Evolutionary conservation across 2,888 invertebrate genomes (phyloP), one percentile per base, ranked within the genome.

Genomic region (Flexamia atlantica): DNA sequence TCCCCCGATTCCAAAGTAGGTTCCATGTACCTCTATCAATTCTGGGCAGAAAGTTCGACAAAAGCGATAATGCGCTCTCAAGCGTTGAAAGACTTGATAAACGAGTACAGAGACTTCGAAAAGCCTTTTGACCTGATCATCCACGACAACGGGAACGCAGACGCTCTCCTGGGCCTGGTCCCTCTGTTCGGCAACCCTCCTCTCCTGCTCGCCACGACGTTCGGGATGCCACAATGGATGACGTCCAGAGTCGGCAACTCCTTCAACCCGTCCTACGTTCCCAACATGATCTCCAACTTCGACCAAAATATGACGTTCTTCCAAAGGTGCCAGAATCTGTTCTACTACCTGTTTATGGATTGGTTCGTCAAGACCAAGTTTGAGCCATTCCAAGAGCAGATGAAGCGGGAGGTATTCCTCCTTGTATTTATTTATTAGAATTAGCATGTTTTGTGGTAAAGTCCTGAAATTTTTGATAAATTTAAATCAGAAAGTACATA

Each of bases 101-200:
- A 57, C 12, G 50, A 57, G n/a, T 57, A 36, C 36, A 57, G 50
- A 57, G 57, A 36, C 36, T 17, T 36, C 10, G 23, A 57, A 20
- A 79, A 79, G 36, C 79, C 79, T 20, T 79, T 79, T 57, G 79
- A 79, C 32, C 17, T 79, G 36, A 79, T 79, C 30, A 79, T 79
- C 14, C 57, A 57, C 20, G 79, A 79, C 36, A 57, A 79, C 20
- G 79, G n/a, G 10, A 36, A 20, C n/a, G 14, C 10, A 4, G 32
- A 53, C 7, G 79, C 79, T 25, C 57, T 79, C 3, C 36, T 79
- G 17, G 79, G 57, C 14, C 36, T 79, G 1, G 79, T 79, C 5
- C 79, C 53, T 7, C 20, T 79, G 1, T 79, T 79, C 23, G 79
- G 79, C 30, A 79, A 79, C 28, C 79, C 79, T 0, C 79, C 79